phyloP scores from a whole-genome alignment of 2,797 vertebrate species.

The Crocidura indochinensis region DNA sequence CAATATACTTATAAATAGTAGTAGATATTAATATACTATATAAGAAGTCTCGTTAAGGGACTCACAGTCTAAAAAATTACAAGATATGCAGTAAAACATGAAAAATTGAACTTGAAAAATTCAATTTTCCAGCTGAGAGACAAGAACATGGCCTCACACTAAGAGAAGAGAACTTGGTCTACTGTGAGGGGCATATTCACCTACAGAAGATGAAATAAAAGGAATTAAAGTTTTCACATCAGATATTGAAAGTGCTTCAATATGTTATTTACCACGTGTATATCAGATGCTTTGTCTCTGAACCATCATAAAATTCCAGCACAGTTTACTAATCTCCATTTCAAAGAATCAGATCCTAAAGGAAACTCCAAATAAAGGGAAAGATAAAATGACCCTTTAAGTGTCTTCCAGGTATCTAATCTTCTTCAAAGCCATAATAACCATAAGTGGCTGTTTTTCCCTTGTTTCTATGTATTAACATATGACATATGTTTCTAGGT shows the following conservation, averaged over 20 bases:
- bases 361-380: constrained; percentile 2
- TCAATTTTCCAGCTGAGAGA: neutral
- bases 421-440: neutral
- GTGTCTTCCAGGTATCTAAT: neutral
- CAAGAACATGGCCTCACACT: neutral
- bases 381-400: constrained; percentile 18
- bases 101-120: neutral
- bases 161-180: neutral
- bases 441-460: neutral
- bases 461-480: constrained; percentile 6
- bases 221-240: neutral
- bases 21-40: neutral
- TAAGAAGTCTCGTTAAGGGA: neutral
- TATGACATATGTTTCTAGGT: no score
- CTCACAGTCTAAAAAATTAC: neutral
- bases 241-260: neutral
- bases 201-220: neutral
- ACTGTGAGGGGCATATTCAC: neutral
- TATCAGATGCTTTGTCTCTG: neutral
- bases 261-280: neutral
- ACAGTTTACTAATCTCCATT: neutral
- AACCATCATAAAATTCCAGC: constrained; percentile 15
- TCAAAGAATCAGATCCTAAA: neutral
- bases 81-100: neutral
- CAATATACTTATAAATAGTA: neutral